Conservation (phyloP, 1,140 invertebrate genomes). For the Asbolus verrucosus region DNA sequence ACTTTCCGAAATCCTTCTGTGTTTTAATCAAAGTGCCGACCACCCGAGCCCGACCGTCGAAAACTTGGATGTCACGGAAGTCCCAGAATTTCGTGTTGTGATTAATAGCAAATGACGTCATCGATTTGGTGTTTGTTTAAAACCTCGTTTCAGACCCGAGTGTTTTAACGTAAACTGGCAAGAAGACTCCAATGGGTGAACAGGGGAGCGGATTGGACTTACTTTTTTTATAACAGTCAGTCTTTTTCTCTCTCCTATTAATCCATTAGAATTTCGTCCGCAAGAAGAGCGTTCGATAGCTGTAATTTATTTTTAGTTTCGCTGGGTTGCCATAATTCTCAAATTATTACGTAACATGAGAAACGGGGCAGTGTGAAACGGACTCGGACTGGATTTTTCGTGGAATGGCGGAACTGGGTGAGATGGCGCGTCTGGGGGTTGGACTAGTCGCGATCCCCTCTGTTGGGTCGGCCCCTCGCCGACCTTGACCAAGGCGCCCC, state of each 20-base stretch:
- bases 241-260: slow-evolving; percentile 63
- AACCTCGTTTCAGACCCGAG: slow-evolving; percentile 5
- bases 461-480: slow-evolving; percentile 21
- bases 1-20: neutral
- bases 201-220: slow-evolving; percentile 61
- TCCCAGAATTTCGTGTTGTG: slow-evolving; percentile 26
- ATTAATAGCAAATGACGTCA: slow-evolving; percentile 27
- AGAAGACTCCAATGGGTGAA: slow-evolving; percentile 54
- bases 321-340: neutral
- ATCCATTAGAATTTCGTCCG: slow-evolving; percentile 51
- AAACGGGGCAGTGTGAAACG: neutral
- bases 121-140: slow-evolving; percentile 4
- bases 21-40: neutral
- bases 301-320: slow-evolving; percentile 26
- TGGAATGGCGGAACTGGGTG: slow-evolving; percentile 35
- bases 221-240: slow-evolving; percentile 59
- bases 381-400: slow-evolving; percentile 9
- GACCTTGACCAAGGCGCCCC: slow-evolving; percentile 37
- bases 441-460: slow-evolving; percentile 20
- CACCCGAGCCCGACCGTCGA: neutral
- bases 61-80: slow-evolving; percentile 4
- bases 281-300: slow-evolving; percentile 8
- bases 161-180: slow-evolving; percentile 3
- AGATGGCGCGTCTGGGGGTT: slow-evolving; percentile 26
- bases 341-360: slow-evolving; percentile 10